These are phyloP conservation scores for Catharus minimus DNA, from an alignment of 2,113 vertebrate genomes.

Conservation along the genomic window DNA sequence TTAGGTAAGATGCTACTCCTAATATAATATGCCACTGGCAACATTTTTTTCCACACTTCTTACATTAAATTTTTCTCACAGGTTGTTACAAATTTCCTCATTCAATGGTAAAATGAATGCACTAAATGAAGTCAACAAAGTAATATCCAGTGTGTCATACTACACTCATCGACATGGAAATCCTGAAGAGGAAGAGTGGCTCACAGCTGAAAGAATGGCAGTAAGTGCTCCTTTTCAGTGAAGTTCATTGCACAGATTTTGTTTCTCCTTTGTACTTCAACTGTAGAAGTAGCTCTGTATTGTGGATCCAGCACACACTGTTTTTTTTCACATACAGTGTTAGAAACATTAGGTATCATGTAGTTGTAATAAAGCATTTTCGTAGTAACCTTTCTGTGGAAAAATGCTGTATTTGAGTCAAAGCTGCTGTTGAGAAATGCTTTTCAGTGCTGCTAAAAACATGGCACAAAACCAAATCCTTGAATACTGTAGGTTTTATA, in stretches of 20 bases:
- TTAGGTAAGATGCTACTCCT: slow-evolving; percentile 85
- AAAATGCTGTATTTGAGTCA: background rate
- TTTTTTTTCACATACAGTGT: background rate
- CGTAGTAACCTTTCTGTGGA: background rate
- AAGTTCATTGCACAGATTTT: background rate
- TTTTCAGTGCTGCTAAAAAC: background rate
- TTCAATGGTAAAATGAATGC: slow-evolving; percentile 99
- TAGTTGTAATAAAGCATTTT: background rate
- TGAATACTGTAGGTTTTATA: background rate
- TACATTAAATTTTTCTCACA: slow-evolving; percentile 64
- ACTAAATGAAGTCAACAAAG: slow-evolving; percentile 99
- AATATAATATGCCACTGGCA: background rate
- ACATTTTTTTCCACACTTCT: background rate
- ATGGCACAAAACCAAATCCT: background rate
- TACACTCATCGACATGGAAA: slow-evolving; percentile 97
- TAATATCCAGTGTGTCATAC: slow-evolving; percentile 98
- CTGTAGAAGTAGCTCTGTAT: background rate
- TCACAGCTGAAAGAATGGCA: slow-evolving; percentile 98
- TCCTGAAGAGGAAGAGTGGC: slow-evolving; percentile 97
- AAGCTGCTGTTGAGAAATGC: background rate
- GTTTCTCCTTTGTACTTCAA: background rate
- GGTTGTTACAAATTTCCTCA: slow-evolving; percentile 99
- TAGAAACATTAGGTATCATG: background rate
- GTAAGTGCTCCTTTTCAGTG: slow-evolving; percentile 73
- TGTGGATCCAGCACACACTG: background rate